Percentiles rank a stretch among this genome's conserved stretches.
Conservation (phyloP, 2,797 vertebrate genomes). For the Cetoscarus ocellatus region DNA sequence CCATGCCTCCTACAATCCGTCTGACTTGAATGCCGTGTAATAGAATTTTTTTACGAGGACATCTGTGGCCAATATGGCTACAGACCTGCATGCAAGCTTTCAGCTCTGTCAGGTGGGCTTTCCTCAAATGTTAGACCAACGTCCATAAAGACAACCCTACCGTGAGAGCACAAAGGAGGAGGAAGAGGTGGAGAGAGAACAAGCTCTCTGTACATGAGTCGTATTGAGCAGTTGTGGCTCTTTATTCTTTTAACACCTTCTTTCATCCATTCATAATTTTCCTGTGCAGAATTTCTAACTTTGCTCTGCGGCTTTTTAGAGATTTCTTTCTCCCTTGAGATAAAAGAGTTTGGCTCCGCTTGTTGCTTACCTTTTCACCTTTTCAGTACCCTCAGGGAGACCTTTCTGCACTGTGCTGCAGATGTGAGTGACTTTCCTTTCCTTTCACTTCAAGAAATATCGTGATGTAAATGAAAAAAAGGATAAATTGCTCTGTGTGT, state of each 20-base stretch:
- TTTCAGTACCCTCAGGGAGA: conserved; percentile 2
- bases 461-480: background rate
- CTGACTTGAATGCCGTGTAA: conserved; percentile 53
- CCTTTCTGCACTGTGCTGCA: conserved; percentile 26
- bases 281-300: no score
- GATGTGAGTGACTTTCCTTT: conserved; percentile 33
- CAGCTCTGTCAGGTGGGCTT: conserved; percentile 52
- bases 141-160: conserved; percentile 20
- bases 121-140: conserved; percentile 47
- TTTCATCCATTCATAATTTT: conserved; percentile 5
- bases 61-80: conserved; percentile 62
- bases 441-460: conserved; percentile 9
- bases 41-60: conserved; percentile 46
- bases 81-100: conserved; percentile 44
- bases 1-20: conserved; percentile 36
- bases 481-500: background rate
- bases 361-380: conserved; percentile 55
- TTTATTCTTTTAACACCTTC: background rate
- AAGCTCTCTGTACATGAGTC: conserved; percentile 37
- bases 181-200: background rate
- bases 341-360: conserved; percentile 58
- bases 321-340: background rate
- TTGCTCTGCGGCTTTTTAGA: conserved; percentile 27
- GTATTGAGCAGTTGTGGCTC: conserved; percentile 45
- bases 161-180: background rate